Conservation (phyloP, 2,888 invertebrate genomes). For the Sarcophaga subvicina region DNA sequence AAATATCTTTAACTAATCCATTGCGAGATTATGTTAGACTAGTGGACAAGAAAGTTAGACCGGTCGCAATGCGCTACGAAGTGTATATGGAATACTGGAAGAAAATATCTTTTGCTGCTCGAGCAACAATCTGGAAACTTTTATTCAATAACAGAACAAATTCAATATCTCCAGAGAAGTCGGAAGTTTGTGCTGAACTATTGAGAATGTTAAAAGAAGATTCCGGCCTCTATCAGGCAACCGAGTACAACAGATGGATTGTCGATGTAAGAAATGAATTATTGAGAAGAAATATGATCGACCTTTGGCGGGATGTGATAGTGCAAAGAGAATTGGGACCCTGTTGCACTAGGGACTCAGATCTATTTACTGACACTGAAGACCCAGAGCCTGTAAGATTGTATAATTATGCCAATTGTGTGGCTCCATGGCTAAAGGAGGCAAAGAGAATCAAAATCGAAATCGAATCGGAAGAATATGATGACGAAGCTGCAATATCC, state of each 20-base stretch:
- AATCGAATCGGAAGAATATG: not conserved
- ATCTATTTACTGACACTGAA: conserved; percentile 74
- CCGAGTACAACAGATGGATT: conserved; percentile 79
- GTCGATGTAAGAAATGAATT: conserved; percentile 76
- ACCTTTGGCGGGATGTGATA: conserved; percentile 79
- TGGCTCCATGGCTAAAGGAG: conserved; percentile 51
- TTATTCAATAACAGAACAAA: conserved; percentile 71
- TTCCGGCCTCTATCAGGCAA: conserved; percentile 77
- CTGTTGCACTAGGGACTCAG: conserved; percentile 76
- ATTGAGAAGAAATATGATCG: conserved; percentile 74
- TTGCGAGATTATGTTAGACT: conserved; percentile 73
- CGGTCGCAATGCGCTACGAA: conserved; percentile 72
- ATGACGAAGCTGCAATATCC: not conserved
- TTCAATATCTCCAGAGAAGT: conserved; percentile 28
- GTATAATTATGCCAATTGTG: conserved; percentile 73
- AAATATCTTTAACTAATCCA: conserved; percentile 68
- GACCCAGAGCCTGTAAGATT: conserved; percentile 75
- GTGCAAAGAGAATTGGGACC: conserved; percentile 77
- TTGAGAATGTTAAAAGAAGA: conserved; percentile 80
- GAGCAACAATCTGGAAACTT: conserved; percentile 75
- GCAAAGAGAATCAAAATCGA: not conserved
- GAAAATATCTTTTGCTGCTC: conserved; percentile 71
- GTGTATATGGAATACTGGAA: conserved; percentile 72
- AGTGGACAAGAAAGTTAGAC: conserved; percentile 72
- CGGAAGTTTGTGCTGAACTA: conserved; percentile 71